Percentiles rank a stretch among this genome's conserved stretches.
phyloP scores from a whole-genome alignment of 2,797 vertebrate species.

The Neomorphus geoffroyi region DNA sequence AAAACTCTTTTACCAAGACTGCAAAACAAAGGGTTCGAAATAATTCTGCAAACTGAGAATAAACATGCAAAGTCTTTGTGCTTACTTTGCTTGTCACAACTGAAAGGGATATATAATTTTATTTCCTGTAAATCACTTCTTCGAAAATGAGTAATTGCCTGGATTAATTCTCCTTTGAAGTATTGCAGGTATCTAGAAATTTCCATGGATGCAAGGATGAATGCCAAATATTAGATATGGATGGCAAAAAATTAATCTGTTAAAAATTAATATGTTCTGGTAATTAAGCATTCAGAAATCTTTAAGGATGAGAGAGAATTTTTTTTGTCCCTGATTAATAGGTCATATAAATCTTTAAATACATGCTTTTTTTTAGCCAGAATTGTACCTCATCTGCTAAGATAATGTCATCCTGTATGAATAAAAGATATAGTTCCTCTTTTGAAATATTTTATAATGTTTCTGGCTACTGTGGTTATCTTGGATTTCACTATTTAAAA shows the following conservation, averaged over 20 bases:
- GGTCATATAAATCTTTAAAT: conserved; percentile 23
- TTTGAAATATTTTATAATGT: background rate
- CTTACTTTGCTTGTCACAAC: background rate
- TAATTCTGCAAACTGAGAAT: background rate
- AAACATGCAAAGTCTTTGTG: background rate
- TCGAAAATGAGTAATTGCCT: background rate
- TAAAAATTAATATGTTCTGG: background rate
- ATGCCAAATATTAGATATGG: background rate
- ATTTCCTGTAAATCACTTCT: background rate
- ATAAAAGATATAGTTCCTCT: background rate
- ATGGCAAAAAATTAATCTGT: background rate
- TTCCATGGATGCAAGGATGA: background rate
- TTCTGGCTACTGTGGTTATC: background rate
- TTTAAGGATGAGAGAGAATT: background rate
- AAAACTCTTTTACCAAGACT: background rate
- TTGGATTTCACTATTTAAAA: background rate
- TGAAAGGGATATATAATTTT: background rate
- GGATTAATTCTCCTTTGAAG: background rate
- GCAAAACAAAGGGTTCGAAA: background rate
- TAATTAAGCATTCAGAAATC: conserved; percentile 18
- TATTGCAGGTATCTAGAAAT: background rate
- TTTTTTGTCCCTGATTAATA: background rate
- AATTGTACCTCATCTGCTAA: background rate
- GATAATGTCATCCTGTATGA: background rate
- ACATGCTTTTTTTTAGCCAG: background rate